Base-by-base conservation (phyloP, 2,888 invertebrate genomes). In the Drosophila flavopinicola region DNA sequence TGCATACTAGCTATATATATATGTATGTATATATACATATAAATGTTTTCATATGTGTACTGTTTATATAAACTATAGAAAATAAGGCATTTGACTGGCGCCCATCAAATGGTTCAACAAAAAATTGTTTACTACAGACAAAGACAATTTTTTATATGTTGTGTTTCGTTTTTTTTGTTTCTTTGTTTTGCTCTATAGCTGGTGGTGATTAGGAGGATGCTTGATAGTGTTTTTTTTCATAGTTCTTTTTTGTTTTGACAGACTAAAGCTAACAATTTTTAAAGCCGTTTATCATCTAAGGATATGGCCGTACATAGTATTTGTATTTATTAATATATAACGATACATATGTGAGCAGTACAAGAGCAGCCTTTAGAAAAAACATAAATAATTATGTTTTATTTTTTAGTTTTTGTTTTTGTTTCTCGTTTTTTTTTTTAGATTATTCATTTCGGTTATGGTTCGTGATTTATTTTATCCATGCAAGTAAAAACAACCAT, bases 331-430 rank as follows among this genome's bases (percentile, higher is more conserved):
- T 52, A 45, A 58, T 58, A 32, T 59, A 56, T 57, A 63, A 77
- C 65, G 68, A 60, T 87, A 52, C 56, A 41, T 35, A 33, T 74
- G 57, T 78, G 78, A 87, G 83, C 85, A 84, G 87, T 85, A 60
- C 54, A 66, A 84, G 78, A 85, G 79, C 88, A 80, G 80, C 72
- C 84, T 83, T 80, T 61, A 49, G 48, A 64, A 59, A 64, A 73
- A 66, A 74, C 61, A 84, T 48, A 61, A 44, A 54, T 41, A 64
- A 38, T 67, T 80, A 69, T 66, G 64, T 49, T 67, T 66, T 63
- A 54, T 66, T 78, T 37, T 37, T 44, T 57, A 37, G 53, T 54
- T 27, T 44, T 48, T 66, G 17, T 27, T 47, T 15, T 35, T 33
- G 17, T 35, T 10, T 35, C 25, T 20, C n/a, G 24, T 23, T 35